These are phyloP conservation scores for Amblyopsis rosae DNA, from an alignment of 2,113 vertebrate genomes.

Conservation along the genomic window DNA sequence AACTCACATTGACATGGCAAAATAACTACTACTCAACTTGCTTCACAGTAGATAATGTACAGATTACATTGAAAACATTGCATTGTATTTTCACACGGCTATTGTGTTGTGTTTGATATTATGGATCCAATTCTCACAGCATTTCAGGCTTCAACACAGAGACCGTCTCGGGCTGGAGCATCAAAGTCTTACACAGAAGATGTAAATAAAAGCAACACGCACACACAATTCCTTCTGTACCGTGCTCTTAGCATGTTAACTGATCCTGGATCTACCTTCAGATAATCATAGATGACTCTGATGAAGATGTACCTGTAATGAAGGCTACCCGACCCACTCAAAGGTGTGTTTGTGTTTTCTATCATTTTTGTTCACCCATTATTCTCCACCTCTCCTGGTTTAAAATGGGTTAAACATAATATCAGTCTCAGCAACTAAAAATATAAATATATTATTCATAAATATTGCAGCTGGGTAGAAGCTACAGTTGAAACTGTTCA, in stretches of 20 bases:
- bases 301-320: slow-evolving; percentile 58
- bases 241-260: background rate
- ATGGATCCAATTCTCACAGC: slow-evolving; percentile 21
- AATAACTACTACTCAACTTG: no score
- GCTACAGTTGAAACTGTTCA: background rate
- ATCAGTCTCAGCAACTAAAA: background rate
- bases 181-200: slow-evolving; percentile 46
- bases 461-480: background rate
- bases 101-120: background rate
- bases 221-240: slow-evolving; percentile 6
- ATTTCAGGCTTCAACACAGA: slow-evolving; percentile 61
- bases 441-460: background rate
- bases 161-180: slow-evolving; percentile 22
- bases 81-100: background rate
- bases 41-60: no score
- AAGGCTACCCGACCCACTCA: slow-evolving; percentile 33
- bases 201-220: slow-evolving; percentile 39
- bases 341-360: slow-evolving; percentile 35
- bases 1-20: no score
- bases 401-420: background rate
- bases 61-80: no score
- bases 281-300: slow-evolving; percentile 65
- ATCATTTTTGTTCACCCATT: background rate
- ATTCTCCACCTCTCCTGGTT: slow-evolving; percentile 59
- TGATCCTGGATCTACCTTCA: slow-evolving; percentile 24